Conservation (phyloP, 2,113 vertebrate species). For the Phalacrocorax brasilianus region DNA sequence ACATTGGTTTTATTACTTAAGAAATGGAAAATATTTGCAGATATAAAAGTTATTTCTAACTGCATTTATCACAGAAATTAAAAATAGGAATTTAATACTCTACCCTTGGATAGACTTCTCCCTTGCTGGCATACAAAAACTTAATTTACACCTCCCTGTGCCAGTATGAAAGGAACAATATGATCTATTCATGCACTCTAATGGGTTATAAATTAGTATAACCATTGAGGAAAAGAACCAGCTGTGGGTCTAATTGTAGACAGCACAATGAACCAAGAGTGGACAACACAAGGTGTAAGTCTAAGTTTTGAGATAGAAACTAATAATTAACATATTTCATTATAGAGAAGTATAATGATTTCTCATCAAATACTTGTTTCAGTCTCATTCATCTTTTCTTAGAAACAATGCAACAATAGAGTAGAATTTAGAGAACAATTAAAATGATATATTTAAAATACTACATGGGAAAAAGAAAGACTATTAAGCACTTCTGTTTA, state of each 20-base stretch:
- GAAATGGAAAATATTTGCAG: background rate
- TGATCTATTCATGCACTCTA: background rate
- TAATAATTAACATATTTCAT: background rate
- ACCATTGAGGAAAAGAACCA: background rate
- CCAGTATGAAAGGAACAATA: conserved; percentile 24
- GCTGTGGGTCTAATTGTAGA: background rate
- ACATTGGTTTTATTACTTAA: background rate
- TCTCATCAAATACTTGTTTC: background rate
- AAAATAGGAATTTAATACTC: background rate
- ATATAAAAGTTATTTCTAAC: background rate
- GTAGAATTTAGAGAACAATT: background rate
- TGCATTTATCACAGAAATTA: background rate
- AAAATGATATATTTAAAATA: background rate
- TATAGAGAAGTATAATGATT: background rate
- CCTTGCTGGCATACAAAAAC: background rate
- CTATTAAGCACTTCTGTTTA: background rate
- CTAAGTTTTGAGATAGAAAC: background rate
- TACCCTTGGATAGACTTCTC: background rate
- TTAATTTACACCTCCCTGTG: conserved; percentile 26
- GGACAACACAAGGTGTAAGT: background rate
- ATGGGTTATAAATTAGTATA: conserved; percentile 27
- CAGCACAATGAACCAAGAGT: conserved; percentile 1
- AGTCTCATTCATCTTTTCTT: background rate
- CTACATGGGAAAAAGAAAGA: background rate
- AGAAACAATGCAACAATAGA: background rate